Evolutionary conservation across 2,113 vertebrate species (phyloP).

Genomic region (Eublepharis macularius): DNA sequence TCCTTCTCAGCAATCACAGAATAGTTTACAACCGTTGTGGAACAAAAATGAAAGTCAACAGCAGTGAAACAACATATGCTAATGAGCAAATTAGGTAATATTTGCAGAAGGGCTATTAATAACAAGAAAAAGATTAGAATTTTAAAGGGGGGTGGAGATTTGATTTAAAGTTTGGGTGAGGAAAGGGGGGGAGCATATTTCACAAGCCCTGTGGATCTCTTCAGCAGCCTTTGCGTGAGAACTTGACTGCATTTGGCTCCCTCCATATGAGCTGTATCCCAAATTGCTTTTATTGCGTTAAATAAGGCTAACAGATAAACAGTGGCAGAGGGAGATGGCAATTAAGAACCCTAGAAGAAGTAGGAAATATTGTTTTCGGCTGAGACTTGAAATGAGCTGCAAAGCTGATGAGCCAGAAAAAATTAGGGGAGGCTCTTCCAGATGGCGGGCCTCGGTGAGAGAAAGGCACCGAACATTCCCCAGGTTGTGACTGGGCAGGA

Average conservation of each 20-base stretch:
- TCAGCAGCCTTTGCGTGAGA: not conserved
- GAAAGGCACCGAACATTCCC: rapidly evolving
- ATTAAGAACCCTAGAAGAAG: slow-evolving; percentile 4
- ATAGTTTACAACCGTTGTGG: slow-evolving; percentile 39
- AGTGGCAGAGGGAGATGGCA: slow-evolving; percentile 30
- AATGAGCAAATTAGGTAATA: slow-evolving; percentile 48
- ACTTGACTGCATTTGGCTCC: not conserved
- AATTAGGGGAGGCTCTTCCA: not conserved
- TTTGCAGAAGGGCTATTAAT: slow-evolving; percentile 55
- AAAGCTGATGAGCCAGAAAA: not conserved
- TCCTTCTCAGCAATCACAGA: not conserved
- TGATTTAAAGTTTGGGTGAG: slow-evolving; percentile 19
- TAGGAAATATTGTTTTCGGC: not conserved
- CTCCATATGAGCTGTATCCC: not conserved
- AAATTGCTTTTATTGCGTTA: slow-evolving; percentile 33
- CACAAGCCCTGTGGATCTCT: not conserved
- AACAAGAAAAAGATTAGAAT: slow-evolving; percentile 43
- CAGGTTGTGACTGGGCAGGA: rapidly evolving
- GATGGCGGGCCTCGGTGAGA: not conserved
- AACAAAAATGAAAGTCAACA: slow-evolving; percentile 55
- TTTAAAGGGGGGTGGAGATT: slow-evolving; percentile 37
- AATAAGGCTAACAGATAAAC: slow-evolving; percentile 23
- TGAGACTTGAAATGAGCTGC: not conserved
- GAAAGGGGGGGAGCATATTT: not conserved
- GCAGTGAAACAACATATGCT: slow-evolving; percentile 31